phyloP scores from a whole-genome alignment of 2,113 vertebrate species.

The Eupsittula cactorum region DNA sequence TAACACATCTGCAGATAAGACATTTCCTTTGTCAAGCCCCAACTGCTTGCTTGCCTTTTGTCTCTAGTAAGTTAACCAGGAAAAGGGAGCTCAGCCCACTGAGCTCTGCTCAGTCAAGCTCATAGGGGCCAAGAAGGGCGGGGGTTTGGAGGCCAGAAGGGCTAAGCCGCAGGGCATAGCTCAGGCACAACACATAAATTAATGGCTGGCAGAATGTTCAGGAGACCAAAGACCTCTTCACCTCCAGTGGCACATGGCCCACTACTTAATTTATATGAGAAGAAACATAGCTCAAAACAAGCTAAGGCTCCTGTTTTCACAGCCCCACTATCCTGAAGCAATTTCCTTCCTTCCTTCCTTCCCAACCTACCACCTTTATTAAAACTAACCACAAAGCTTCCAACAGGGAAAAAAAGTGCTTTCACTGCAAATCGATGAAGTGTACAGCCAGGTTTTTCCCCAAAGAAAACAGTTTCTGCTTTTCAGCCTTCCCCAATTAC shows the following conservation, averaged over 20 bases:
- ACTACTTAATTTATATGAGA: background rate
- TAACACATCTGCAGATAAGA: background rate
- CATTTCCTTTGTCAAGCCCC: background rate
- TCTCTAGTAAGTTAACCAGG: background rate
- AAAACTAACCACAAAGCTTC: background rate
- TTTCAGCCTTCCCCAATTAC: background rate
- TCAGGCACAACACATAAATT: accelerated
- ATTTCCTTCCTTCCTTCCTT: background rate
- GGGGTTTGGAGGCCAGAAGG: background rate
- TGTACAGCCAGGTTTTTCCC: background rate
- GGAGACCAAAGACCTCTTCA: background rate
- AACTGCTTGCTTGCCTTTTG: background rate
- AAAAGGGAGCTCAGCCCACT: background rate
- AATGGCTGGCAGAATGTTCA: background rate
- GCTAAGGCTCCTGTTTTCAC: background rate
- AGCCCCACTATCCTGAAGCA: background rate
- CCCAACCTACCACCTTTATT: background rate
- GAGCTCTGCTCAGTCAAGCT: background rate
- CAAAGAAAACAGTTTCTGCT: background rate
- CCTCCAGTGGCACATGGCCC: background rate
- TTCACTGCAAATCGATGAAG: background rate
- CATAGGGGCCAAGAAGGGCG: accelerated
- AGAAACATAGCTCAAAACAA: background rate
- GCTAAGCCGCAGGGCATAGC: background rate
- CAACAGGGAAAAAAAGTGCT: background rate